phyloP scores from a whole-genome alignment of 2,113 vertebrate species.

The Pelecanoides urinatrix region DNA sequence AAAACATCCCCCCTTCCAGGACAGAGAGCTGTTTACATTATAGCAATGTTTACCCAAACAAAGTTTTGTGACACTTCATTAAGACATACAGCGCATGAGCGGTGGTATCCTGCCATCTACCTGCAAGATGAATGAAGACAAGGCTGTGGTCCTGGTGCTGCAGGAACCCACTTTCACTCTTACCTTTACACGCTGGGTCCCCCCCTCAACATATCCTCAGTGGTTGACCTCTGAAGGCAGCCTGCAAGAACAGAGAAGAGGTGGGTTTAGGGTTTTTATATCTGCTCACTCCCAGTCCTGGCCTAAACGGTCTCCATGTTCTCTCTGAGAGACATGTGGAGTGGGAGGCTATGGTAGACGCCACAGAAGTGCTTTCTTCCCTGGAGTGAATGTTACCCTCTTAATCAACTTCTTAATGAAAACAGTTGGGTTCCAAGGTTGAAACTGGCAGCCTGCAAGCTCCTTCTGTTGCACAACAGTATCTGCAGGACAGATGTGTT shows the following conservation, averaged over 20 bases:
- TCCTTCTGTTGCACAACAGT: neutral
- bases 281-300: neutral
- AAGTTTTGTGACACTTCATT: neutral
- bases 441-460: neutral
- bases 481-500: slow-evolving; percentile 45
- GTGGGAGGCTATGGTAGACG: neutral
- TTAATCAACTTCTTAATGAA: neutral
- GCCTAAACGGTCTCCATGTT: neutral
- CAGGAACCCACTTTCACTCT: neutral
- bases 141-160: neutral
- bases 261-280: neutral
- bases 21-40: neutral
- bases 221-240: neutral
- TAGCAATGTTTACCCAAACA: neutral
- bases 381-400: neutral
- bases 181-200: rapidly evolving
- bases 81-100: neutral
- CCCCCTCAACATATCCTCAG: rapidly evolving
- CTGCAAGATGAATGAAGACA: neutral
- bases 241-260: neutral
- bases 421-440: neutral
- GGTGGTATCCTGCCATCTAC: neutral
- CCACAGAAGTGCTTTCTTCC: neutral
- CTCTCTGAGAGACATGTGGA: neutral
- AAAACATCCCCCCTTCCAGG: neutral